Percentiles rank a stretch among this genome's conserved stretches.
These are phyloP conservation scores for Mythimna impura DNA, from an alignment of 2,888 invertebrate species.

Conservation along the genomic window DNA sequence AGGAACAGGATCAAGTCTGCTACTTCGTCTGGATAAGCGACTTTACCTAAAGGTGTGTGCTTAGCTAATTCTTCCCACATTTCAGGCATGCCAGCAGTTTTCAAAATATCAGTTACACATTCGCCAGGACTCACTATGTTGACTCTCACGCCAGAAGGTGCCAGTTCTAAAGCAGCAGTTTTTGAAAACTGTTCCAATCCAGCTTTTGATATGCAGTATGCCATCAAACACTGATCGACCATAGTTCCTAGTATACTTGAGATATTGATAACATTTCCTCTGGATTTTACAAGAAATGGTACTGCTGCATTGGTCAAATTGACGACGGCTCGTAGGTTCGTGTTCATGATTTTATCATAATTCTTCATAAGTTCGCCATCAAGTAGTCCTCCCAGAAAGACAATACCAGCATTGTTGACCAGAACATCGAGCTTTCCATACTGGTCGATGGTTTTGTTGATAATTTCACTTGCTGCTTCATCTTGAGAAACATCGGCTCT, in stretches of 20 bases:
- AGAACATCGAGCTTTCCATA: conserved; percentile 68
- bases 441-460: conserved; percentile 61
- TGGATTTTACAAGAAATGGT: conserved; percentile 56
- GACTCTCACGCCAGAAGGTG: conserved; percentile 90
- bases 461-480: conserved; percentile 52
- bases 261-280: conserved; percentile 68
- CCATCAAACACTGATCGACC: background rate
- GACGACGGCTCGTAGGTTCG: conserved; percentile 56
- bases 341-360: conserved; percentile 62
- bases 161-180: conserved; percentile 92
- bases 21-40: conserved; percentile 33
- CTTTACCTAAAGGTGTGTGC: conserved; percentile 15
- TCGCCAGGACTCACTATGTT: conserved; percentile 94
- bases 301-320: conserved; percentile 53
- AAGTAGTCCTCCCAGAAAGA: conserved; percentile 16
- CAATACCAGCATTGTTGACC: conserved; percentile 65
- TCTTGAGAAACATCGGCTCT: conserved; percentile 59
- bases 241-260: conserved; percentile 28
- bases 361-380: conserved; percentile 47
- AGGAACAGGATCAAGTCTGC: conserved; percentile 43
- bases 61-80: conserved; percentile 29
- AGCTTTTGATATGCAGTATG: conserved; percentile 47
- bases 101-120: conserved; percentile 76
- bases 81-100: conserved; percentile 32
- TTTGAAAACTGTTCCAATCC: conserved; percentile 92